Percentiles rank a stretch among this genome's conserved stretches.
These are phyloP conservation scores for Lordiphosa mommai DNA, from an alignment of 1,140 invertebrate species.

Conservation along the genomic window DNA sequence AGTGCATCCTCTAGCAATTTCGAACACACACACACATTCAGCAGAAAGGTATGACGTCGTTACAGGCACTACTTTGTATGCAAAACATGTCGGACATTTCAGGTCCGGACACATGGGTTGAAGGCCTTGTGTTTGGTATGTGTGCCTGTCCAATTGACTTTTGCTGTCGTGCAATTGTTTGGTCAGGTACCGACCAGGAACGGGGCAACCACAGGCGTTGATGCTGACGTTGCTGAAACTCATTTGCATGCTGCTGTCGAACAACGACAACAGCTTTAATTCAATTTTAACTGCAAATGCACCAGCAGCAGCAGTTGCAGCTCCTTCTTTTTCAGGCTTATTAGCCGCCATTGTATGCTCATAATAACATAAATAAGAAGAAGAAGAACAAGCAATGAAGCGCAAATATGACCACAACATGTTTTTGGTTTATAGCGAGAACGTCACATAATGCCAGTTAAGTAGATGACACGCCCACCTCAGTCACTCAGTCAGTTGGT, in stretches of 20 bases:
- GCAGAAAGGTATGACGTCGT: conserved; percentile 43
- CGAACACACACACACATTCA: conserved; percentile 7
- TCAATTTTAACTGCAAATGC: conserved; percentile 61
- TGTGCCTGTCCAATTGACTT: conserved; percentile 63
- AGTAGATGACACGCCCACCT: conserved; percentile 62
- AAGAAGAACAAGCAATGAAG: conserved; percentile 23
- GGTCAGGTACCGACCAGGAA: conserved; percentile 40
- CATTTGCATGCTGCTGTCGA: conserved; percentile 67
- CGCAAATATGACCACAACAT: conserved; percentile 56
- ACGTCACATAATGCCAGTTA: conserved; percentile 63
- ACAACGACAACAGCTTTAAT: conserved; percentile 67
- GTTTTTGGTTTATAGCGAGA: conserved; percentile 9
- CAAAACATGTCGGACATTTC: conserved; percentile 55
- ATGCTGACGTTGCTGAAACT: conserved; percentile 44
- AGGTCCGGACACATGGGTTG: background rate
- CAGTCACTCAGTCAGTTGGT: conserved; percentile 10
- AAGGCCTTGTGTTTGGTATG: conserved; percentile 15
- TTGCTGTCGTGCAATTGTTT: conserved; percentile 55
- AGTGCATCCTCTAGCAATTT: conserved; percentile 24
- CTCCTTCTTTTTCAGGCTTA: conserved; percentile 15
- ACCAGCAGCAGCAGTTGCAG: background rate
- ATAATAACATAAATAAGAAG: background rate
- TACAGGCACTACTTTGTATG: conserved; percentile 56
- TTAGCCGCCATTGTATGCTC: conserved; percentile 30
- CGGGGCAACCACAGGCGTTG: conserved; percentile 44